Evolutionary conservation across 2,797 vertebrate species (phyloP).

Genomic region (Nasua narica): DNA sequence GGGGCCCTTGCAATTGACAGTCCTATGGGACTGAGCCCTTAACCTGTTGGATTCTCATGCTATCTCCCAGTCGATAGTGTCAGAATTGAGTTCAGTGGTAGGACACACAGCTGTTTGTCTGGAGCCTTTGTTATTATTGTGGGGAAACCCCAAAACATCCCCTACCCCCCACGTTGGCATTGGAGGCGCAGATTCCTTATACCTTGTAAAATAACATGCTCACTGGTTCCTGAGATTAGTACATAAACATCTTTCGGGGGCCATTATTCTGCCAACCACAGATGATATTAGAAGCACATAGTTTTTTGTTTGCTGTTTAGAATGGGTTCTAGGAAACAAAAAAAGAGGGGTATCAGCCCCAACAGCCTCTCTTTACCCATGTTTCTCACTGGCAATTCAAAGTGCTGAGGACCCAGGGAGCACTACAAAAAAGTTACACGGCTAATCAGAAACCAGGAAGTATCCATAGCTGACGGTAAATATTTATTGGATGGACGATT

Average conservation of each 20-base stretch:
- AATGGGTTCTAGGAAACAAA: background rate
- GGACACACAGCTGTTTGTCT: background rate
- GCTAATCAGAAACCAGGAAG: background rate
- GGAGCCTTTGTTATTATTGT: background rate
- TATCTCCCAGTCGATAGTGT: background rate
- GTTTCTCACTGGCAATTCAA: background rate
- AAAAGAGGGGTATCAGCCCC: background rate
- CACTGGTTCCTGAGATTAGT: background rate
- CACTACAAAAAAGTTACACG: background rate
- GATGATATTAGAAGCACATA: background rate
- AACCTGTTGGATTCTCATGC: background rate
- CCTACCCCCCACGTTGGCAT: background rate
- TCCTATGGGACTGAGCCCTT: background rate
- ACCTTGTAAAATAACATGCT: background rate
- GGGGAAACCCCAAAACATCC: background rate
- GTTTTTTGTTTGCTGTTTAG: background rate
- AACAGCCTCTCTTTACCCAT: background rate
- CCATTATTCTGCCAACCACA: background rate
- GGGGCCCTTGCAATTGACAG: background rate
- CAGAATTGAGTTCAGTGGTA: background rate
- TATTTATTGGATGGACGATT: background rate
- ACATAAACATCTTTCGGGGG: background rate
- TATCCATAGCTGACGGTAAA: background rate
- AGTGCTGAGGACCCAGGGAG: background rate
- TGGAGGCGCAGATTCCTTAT: background rate